Evolutionary conservation across 1,140 invertebrate species (phyloP), one percentile per base, ranked within the genome.

Genomic region (Bicyclus anynana): DNA sequence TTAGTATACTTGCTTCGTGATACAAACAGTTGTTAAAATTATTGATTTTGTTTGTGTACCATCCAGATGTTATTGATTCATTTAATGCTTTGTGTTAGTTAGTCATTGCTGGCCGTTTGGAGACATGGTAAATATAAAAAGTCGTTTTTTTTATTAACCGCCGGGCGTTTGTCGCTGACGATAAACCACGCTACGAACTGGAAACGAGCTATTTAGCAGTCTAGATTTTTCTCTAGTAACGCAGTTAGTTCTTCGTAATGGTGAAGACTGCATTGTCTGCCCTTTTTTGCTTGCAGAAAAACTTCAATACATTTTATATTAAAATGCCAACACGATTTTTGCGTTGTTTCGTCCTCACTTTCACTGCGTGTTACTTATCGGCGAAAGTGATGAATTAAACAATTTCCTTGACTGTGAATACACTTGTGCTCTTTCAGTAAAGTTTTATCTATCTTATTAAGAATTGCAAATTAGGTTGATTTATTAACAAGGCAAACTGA

Each of bases 1-100:
- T 89, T 63, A 84, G 87, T 83, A 20, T 10, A 33, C 9, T 33
- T 3, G 9, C 7, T 14, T n/a, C n/a, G n/a, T n/a, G n/a, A n/a
- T n/a, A 59, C 23, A 23, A 23, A 44, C 57, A 57, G 37, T 76
- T 78, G 79, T 79, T 69, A 53, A 62, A 77, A 74, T 79, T 89
- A 89, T 89, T 84, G 87, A 89, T 89, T 89, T 87, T 82, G 84
- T 86, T 87, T 84, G 68, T 84, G 64, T 84, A 77, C 77, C 65
- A 60, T 76, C 65, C 62, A 65, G 71, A 78, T 75, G 72, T 74
- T 82, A 86, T 84, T 81, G 80, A 86, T 84, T 84, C 59, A 64
- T 62, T 66, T 65, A 47, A 16, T 64, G 58, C 38, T 44, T 37
- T 38, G 17, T 65, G 29, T 33, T 33, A 33, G 35, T 62, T 72